Evolutionary conservation across 2,113 vertebrate species (phyloP).

Genomic region (Platycercus adscitus): DNA sequence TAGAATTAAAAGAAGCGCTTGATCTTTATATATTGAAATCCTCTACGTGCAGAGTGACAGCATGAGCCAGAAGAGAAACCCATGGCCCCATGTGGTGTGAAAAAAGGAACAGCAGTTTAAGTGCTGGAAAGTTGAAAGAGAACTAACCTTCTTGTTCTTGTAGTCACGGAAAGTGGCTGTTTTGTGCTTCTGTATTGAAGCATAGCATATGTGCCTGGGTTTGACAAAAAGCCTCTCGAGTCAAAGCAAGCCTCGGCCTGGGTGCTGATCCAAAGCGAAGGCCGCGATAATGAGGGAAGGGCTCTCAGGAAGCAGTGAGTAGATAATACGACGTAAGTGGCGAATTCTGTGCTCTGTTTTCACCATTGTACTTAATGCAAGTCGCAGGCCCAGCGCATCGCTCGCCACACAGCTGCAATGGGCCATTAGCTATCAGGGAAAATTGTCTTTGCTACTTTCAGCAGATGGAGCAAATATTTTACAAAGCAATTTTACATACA

Average conservation of each 20-base stretch:
- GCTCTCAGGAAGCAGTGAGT: constrained; percentile 67
- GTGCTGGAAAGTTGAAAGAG: constrained; percentile 65
- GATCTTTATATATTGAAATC: constrained; percentile 64
- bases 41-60: constrained; percentile 67
- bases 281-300: constrained; percentile 68
- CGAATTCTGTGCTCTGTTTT: constrained; percentile 58
- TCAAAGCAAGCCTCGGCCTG: constrained; percentile 62
- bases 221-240: constrained; percentile 66
- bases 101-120: constrained; percentile 73
- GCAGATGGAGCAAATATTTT: constrained; percentile 96
- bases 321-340: constrained; percentile 78
- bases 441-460: constrained; percentile 93
- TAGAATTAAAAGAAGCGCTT: constrained; percentile 65
- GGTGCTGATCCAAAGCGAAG: constrained; percentile 47
- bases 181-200: constrained; percentile 46
- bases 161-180: constrained; percentile 57
- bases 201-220: constrained; percentile 69
- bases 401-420: constrained; percentile 86
- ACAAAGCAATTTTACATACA: constrained; percentile 84
- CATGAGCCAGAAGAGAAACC: constrained; percentile 58
- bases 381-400: constrained; percentile 70
- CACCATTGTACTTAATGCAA: constrained; percentile 66
- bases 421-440: constrained; percentile 93
- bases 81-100: constrained; percentile 77
- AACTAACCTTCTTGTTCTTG: constrained; percentile 22